Conservation (phyloP, 1,140 invertebrate species). For the Aphaenogaster floridana region DNA sequence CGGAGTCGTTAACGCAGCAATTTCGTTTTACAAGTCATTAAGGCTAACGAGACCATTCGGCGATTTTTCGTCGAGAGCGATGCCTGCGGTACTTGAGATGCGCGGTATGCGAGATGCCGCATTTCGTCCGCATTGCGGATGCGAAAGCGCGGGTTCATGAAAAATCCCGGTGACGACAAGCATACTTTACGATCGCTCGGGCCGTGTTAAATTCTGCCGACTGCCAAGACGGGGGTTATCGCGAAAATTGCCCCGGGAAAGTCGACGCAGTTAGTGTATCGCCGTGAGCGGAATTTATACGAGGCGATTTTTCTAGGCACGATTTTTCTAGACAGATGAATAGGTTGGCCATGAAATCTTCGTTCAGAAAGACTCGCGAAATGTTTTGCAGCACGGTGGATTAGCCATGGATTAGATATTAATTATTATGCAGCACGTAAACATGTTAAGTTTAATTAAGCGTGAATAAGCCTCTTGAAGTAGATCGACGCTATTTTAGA, state of each 20-base stretch:
- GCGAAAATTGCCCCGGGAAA: conserved; percentile 32
- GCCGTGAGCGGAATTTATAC: conserved; percentile 34
- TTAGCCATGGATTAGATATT: neutral
- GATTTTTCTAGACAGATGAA: neutral
- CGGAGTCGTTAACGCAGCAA: neutral
- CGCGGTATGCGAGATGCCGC: conserved; percentile 1
- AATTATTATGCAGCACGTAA: conserved; percentile 45
- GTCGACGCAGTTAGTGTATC: neutral
- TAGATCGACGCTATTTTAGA: neutral
- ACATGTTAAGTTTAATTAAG: neutral
- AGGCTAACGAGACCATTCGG: neutral
- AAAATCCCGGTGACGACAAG: conserved; percentile 25
- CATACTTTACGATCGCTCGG: conserved; percentile 7
- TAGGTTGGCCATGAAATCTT: neutral
- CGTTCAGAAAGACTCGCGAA: neutral
- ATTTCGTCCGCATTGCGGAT: conserved; percentile 58
- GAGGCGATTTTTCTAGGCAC: neutral
- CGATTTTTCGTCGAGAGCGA: conserved; percentile 16
- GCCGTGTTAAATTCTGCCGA: conserved; percentile 13
- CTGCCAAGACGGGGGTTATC: conserved; percentile 36
- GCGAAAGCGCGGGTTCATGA: conserved; percentile 36
- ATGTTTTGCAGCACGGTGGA: neutral
- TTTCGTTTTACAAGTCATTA: conserved; percentile 21
- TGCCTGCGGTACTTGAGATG: neutral
- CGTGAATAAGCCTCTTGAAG: neutral